Evolutionary conservation across 2,797 vertebrate species (phyloP), one percentile per base, ranked within the genome.

Genomic region (Phalloptychus januarius): DNA sequence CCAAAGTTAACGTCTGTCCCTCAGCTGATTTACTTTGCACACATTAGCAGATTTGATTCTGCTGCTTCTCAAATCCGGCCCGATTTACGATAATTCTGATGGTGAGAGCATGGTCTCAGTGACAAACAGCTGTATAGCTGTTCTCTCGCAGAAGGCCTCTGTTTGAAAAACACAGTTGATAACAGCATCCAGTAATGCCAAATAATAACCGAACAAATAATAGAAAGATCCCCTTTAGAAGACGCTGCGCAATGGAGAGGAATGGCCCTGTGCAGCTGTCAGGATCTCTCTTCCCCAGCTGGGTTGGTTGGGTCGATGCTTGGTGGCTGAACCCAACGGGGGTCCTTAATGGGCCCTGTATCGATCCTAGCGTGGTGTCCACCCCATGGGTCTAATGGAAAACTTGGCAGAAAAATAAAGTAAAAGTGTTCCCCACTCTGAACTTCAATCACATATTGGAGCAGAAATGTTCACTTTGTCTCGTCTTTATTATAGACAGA

Each of bases 291-390:
- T 79, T 74, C 91, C 69, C 81, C 73, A 25, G 75, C 74, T 54
- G n/a, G 86, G 87, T 74, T 45, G 80, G 88, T 38, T 25, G 45
- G 90, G 90, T 93, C 89, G 87, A 94, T 93, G 85, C 86, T 82
- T 88, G 77, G 75, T 88, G 90, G 79, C 87, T 87, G 87, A 76
- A 85, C 86, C 86, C 91, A 56, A 84, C 75, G 86, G 92, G 92
- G 90, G 91, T 93, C 88, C 74, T 85, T 94, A 94, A 95, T 94
- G 91, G 91, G 86, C 84, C 88, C 79, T 73, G 78, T 88, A 95
- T 95, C 89, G 94, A 95, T 95, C 88, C 61, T 42, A 81, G 82
- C 80, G 63, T 81, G 79, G 86, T 80, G 87, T 83, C 90, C 79
- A 72, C 87, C 89, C 85, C 83, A 91, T 91, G 91, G 81, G 91